A percentile compares a stretch with the other conserved stretches of the same genome.
These are phyloP conservation scores for Actinia tenebrosa DNA, from an alignment of 64 coral and sea anemone species.

Conservation along the genomic window DNA sequence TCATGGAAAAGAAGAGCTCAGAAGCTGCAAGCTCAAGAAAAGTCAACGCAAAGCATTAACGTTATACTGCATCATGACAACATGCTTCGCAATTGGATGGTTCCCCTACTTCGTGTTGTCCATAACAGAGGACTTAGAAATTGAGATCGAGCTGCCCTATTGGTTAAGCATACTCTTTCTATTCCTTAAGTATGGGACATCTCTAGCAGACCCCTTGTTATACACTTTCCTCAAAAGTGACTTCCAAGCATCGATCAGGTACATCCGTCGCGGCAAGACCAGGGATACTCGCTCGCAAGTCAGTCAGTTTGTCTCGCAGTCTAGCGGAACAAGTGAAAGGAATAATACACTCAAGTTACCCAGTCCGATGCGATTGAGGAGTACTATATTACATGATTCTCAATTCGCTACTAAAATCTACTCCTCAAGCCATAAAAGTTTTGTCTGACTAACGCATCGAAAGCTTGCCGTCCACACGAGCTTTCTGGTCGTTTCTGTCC, in stretches of 20 bases:
- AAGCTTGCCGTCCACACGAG: no score
- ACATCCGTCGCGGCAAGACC: neutral
- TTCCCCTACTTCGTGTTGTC: slow-evolving; percentile 50
- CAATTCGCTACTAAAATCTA: neutral
- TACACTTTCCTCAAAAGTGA: slow-evolving; percentile 39
- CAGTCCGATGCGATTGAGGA: neutral
- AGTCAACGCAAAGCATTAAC: neutral
- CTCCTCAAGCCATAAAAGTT: neutral
- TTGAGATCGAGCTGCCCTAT: slow-evolving; percentile 1
- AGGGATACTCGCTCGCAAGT: neutral
- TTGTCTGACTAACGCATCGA: neutral
- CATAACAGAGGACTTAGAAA: slow-evolving; percentile 16
- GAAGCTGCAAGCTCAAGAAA: neutral
- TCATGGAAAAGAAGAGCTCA: neutral
- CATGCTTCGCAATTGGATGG: slow-evolving; percentile 33
- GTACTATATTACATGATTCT: neutral
- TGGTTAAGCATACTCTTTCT: slow-evolving; percentile 35
- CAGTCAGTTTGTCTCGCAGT: neutral
- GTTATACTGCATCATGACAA: slow-evolving; percentile 20
- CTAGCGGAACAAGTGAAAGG: neutral
- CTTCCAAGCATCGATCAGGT: slow-evolving; percentile 23
- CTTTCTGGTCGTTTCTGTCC: no score
- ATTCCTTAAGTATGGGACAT: slow-evolving; percentile 30
- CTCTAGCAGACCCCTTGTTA: slow-evolving; percentile 29
- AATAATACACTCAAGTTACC: neutral